Percentiles rank a stretch among this genome's conserved stretches.
Conservation (phyloP, 2,113 vertebrate species). For the Pelecanus crispus region DNA sequence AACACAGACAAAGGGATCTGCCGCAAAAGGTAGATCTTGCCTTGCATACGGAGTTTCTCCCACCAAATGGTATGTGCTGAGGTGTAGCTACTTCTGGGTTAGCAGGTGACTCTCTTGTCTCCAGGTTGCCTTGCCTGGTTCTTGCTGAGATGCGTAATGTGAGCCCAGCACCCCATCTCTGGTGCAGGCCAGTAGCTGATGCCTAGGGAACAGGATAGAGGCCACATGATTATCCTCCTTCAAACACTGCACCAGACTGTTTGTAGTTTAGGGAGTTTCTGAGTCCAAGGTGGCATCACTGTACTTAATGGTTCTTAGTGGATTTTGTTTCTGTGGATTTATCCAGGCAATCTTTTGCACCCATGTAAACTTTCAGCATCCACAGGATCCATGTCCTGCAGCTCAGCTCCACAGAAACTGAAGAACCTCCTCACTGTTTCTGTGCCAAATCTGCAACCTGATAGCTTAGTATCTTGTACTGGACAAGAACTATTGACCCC, state of each 20-base stretch:
- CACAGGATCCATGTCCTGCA: background rate
- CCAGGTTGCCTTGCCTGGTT: background rate
- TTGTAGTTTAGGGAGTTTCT: background rate
- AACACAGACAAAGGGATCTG: background rate
- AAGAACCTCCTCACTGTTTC: background rate
- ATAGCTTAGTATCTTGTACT: background rate
- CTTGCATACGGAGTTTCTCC: background rate
- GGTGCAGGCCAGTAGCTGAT: background rate
- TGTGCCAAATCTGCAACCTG: background rate
- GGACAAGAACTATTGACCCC: background rate
- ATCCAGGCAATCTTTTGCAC: background rate
- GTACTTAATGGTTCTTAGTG: background rate
- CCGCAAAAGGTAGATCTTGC: background rate
- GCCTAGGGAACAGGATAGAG: background rate
- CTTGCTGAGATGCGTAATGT: background rate
- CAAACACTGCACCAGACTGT: background rate
- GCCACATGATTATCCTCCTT: background rate
- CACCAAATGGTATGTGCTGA: accelerated
- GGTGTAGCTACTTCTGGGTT: background rate
- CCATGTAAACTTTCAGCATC: background rate
- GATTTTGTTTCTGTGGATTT: background rate
- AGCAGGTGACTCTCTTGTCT: background rate
- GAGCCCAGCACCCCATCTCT: background rate
- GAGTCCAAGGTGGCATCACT: background rate
- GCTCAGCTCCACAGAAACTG: background rate